Percentiles rank a stretch among this genome's conserved stretches.
Conservation (phyloP, 1,140 invertebrate species). For the Habropoda laboriosa region DNA sequence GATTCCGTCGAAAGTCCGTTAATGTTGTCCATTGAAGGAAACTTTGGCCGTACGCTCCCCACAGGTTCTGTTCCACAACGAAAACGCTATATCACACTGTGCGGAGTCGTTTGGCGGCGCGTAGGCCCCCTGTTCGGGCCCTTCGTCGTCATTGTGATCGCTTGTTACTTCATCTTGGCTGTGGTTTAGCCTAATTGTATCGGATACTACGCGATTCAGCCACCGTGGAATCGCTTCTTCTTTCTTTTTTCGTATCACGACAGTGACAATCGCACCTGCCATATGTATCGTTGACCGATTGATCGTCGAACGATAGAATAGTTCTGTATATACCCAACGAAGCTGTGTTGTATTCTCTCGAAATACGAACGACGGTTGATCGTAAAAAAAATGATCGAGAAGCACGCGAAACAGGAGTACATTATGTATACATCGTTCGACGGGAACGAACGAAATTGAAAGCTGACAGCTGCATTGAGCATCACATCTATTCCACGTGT, state of each 20-base stretch:
- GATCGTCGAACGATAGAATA: conserved; percentile 7
- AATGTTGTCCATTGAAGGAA: conserved; percentile 85
- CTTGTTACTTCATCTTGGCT: conserved; percentile 46
- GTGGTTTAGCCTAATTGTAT: conserved; percentile 25
- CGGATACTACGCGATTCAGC: conserved; percentile 21
- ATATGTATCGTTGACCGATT: conserved; percentile 4
- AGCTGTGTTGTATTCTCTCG: background rate
- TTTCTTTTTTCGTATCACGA: conserved; percentile 12
- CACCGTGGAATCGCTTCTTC: conserved; percentile 17
- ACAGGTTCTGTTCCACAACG: conserved; percentile 83
- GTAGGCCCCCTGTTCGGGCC: conserved; percentile 32
- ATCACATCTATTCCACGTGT: conserved; percentile 31
- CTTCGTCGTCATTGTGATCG: conserved; percentile 8
- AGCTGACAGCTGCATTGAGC: conserved; percentile 43
- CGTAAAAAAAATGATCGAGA: background rate
- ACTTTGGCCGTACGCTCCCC: conserved; percentile 86
- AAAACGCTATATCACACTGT: conserved; percentile 55
- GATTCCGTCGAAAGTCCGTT: conserved; percentile 84
- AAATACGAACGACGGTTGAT: background rate
- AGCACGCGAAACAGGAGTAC: background rate
- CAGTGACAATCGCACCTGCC: conserved; percentile 23
- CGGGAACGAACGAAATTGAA: background rate
- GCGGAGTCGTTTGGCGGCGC: conserved; percentile 24
- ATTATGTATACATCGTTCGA: background rate
- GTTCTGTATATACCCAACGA: conserved; percentile 24